Conservation (phyloP, 2,797 vertebrate genomes). For the Atherinosoma microstoma region DNA sequence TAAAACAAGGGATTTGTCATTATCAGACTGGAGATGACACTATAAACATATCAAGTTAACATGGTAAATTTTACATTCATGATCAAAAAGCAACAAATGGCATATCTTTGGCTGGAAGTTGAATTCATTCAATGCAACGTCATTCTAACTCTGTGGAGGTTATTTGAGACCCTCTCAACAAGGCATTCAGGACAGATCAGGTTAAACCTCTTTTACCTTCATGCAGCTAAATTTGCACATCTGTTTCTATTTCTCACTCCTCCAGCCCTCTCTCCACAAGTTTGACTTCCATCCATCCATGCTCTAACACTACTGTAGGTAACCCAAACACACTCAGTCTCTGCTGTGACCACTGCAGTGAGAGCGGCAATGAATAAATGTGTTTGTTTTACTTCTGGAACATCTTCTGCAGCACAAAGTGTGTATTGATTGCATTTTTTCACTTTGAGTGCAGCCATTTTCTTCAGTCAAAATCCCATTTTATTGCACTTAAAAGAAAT, state of each 20-base stretch:
- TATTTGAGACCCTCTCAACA: constrained; percentile 39
- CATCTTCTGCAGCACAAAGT: constrained; percentile 48
- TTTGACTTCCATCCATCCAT: constrained; percentile 53
- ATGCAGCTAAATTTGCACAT: constrained; percentile 32
- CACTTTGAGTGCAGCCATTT: constrained; percentile 30
- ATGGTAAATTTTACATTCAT: background rate
- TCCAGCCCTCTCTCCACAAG: constrained; percentile 14
- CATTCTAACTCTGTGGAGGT: constrained; percentile 9
- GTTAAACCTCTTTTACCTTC: constrained; percentile 28
- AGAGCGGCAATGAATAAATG: constrained; percentile 54
- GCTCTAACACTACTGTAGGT: constrained; percentile 60
- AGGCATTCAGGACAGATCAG: constrained; percentile 18
- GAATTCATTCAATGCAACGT: background rate
- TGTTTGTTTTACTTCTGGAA: constrained; percentile 52
- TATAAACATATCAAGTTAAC: background rate
- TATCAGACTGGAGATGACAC: too few species aligned
- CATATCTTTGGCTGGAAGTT: background rate
- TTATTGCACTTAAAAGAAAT: constrained; percentile 44
- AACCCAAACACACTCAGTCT: constrained; percentile 58
- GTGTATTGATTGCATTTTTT: constrained; percentile 54
- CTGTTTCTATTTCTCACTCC: constrained; percentile 39
- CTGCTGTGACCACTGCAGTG: constrained; percentile 51
- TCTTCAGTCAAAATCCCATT: constrained; percentile 43
- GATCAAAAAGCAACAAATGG: constrained; percentile 8
- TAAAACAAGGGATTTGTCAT: too few species aligned